Percentiles rank a stretch among this genome's conserved stretches.
These are phyloP conservation scores for Drosophila mimica DNA, from an alignment of 2,888 invertebrate genomes.

Conservation along the genomic window DNA sequence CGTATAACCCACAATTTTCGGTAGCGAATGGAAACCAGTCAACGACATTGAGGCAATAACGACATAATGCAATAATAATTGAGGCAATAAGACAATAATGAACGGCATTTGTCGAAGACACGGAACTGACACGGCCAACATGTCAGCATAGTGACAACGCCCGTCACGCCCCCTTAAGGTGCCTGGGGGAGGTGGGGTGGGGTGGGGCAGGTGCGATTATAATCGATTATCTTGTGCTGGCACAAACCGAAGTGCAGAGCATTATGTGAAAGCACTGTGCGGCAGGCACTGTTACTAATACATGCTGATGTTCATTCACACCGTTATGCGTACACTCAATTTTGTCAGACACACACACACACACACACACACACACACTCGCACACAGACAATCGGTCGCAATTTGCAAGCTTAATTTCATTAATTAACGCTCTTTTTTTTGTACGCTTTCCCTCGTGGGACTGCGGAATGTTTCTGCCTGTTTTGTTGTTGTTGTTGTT, in stretches of 20 bases:
- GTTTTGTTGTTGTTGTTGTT: slow-evolving; percentile 14
- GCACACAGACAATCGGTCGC: slow-evolving; percentile 11
- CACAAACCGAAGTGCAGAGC: slow-evolving; percentile 21
- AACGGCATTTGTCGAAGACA: slow-evolving; percentile 50
- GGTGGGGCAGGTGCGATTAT: slow-evolving; percentile 51
- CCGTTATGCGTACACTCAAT: neutral
- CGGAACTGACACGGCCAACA: slow-evolving; percentile 38
- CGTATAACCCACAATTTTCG: neutral
- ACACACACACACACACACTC: slow-evolving; percentile 3
- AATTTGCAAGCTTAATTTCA: slow-evolving; percentile 70
- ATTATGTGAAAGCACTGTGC: neutral
- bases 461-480: slow-evolving; percentile 39
- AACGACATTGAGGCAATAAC: slow-evolving; percentile 68
- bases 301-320: neutral
- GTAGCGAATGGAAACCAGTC: slow-evolving; percentile 29
- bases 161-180: slow-evolving; percentile 35
- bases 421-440: slow-evolving; percentile 62
- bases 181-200: neutral
- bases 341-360: slow-evolving; percentile 3
- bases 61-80: no score
- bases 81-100: no score
- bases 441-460: slow-evolving; percentile 16
- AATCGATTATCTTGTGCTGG: slow-evolving; percentile 68
- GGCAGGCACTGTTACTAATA: neutral
- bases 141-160: slow-evolving; percentile 37